Base-by-base conservation (phyloP, 2,797 vertebrate genomes). In the Chelon labrosus region DNA sequence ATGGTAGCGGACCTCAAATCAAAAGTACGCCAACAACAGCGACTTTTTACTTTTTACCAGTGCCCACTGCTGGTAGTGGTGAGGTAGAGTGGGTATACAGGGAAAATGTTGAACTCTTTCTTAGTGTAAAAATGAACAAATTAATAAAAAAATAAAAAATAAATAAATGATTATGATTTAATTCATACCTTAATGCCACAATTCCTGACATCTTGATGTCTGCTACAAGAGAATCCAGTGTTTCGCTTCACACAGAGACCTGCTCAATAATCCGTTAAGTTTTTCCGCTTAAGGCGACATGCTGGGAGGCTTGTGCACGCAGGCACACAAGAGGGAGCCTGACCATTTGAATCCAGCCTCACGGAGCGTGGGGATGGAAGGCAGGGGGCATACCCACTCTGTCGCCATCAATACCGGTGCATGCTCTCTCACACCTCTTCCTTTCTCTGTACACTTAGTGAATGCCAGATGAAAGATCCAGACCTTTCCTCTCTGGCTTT, bases 401-500 rank as follows among this genome's bases (percentile, higher is more conserved):
- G 13, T 65, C 19, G 1, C 70, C 70, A 81, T 92, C 77, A 58
- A 89, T 89, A 88, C 60, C 9, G 14, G 58, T 65, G 31, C 74
- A 62, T 58, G 70, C 71, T 83, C 73, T 65, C 75, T 75, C 54
- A 42, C 81, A 75, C 77, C 67, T 71, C 80, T 76, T 83, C 64
- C 80, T 89, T 86, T 89, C 54, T 82, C 65, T 42, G 79, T 88
- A 71, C 52, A 83, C 56, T 84, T 84, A 68, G 58, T 77, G 77
- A 80, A 83, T 69, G 46, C 77, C 57, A 86, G 73, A 92, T 93
- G 80, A 93, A 87, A 92, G 84, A 90, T 78, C 66, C 70, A 77
- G 64, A 91, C 87, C 88, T 82, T 47, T 86, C 64, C 79, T 81
- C 73, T 73, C 64, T 82, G 77, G 38, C 83, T 89, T 88, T 86